Percentiles rank a stretch among this genome's conserved stretches.
phyloP scores from a whole-genome alignment of 2,113 vertebrate species.

The Chionodraco myersi region DNA sequence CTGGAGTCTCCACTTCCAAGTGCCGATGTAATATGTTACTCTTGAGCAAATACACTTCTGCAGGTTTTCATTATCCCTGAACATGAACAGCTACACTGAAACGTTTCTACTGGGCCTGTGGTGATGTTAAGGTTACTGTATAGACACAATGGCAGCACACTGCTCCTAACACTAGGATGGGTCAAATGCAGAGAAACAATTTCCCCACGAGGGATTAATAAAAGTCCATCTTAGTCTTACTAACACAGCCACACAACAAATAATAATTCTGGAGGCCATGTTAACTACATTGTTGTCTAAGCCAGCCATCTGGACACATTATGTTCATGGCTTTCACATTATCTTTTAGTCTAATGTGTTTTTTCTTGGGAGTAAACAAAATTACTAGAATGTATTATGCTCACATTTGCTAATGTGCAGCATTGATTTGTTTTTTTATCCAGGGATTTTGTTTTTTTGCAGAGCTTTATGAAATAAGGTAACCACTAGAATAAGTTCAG shows the following conservation, averaged over 20 bases:
- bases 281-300: background rate
- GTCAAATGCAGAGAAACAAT: too few species aligned
- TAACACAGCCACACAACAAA: background rate
- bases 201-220: too few species aligned
- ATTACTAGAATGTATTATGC: background rate
- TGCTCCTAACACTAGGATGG: too few species aligned
- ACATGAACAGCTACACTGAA: background rate
- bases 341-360: conserved; percentile 2
- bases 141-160: background rate
- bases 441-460: conserved; percentile 13
- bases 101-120: background rate
- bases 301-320: background rate
- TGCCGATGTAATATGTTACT: background rate
- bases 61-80: background rate
- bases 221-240: too few species aligned
- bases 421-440: conserved; percentile 5
- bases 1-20: background rate
- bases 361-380: background rate
- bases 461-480: conserved; percentile 6
- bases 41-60: background rate
- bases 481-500: background rate
- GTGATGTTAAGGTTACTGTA: background rate
- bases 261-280: background rate
- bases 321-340: background rate
- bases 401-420: conserved; percentile 13